phyloP scores from a whole-genome alignment of 2,797 vertebrate species.

The Vultur gryphus region DNA sequence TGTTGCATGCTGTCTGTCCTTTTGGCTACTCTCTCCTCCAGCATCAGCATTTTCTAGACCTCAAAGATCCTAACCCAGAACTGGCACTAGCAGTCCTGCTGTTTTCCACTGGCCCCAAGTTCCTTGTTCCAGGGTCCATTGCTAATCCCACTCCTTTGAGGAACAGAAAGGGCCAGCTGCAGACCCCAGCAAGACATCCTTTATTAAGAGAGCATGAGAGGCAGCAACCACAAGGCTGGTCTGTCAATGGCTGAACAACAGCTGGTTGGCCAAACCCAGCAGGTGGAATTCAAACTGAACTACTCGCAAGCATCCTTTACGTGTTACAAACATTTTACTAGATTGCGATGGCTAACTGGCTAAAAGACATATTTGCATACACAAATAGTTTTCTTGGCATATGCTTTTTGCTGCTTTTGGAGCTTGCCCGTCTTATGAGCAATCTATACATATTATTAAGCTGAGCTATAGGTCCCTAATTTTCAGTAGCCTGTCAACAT shows the following conservation, averaged over 20 bases:
- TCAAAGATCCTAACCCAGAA: neutral
- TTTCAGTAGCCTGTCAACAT: neutral
- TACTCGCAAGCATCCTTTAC: neutral
- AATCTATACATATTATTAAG: neutral
- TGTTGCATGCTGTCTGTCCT: neutral
- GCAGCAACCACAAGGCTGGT: neutral
- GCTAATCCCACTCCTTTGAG: neutral
- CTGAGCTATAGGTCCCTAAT: neutral
- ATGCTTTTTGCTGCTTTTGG: neutral
- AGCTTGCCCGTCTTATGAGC: neutral
- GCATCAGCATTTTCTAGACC: neutral
- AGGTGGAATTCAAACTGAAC: neutral
- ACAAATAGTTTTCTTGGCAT: neutral
- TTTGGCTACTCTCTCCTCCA: neutral
- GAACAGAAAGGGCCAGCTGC: neutral
- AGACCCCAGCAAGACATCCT: neutral
- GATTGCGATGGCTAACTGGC: neutral
- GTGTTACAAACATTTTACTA: neutral
- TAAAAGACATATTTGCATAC: neutral
- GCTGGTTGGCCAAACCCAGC: neutral
- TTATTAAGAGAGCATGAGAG: neutral
- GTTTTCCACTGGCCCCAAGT: neutral
- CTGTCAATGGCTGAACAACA: neutral
- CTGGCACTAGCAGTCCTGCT: neutral
- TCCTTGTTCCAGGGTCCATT: neutral